Base-by-base conservation (phyloP, 1,140 invertebrate species). In the Lasioglossum baleicum region DNA sequence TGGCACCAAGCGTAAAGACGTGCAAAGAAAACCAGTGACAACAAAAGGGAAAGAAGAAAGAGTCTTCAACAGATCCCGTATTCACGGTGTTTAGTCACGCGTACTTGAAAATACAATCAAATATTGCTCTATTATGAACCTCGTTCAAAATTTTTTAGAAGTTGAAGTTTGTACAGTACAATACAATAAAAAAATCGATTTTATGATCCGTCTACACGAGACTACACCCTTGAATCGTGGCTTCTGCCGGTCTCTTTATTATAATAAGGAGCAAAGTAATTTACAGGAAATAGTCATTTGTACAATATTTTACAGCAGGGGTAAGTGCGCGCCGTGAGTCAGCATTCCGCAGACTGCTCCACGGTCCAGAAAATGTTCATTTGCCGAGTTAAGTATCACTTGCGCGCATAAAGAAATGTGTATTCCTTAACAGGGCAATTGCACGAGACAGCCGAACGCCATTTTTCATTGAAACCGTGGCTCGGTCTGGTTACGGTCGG, bases 341-440 rank as follows among this genome's bases (percentile, higher is more conserved):
- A 66, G 64, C 64, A 22, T 44, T 66, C 64, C 64, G 20, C 17
- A 65, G 64, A 20, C 17, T 42, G 20, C 40, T 44, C 40, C 64
- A 10, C 11, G 20, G 40, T 42, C 42, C 48, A n/a, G 42, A 67
- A 67, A 48, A 44, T 20, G 42, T 44, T 67, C 42, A 48, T 26
- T 67, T 15, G 3, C 65, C 42, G 22, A 42, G 65, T 67, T 67
- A 67, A 67, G 65, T 67, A 67, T 67, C 65, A 67, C n/a, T 67
- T 67, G 65, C 20, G 42, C 65, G 44, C 48, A 67, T 67, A 67
- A 48, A 67, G 42, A 67, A 42, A 48, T 48, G n/a, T 48, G 3
- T 15, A n/a, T 67, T 26, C n/a, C 42, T 67, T 67, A 48, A 67
- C n/a, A 42, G 42, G n/a, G 42, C 22, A 67, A 67, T 51, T 67